Evolutionary conservation across 2,113 vertebrate genomes (phyloP), one percentile per base, ranked within the genome.

Genomic region (Pluvianellus socialis): DNA sequence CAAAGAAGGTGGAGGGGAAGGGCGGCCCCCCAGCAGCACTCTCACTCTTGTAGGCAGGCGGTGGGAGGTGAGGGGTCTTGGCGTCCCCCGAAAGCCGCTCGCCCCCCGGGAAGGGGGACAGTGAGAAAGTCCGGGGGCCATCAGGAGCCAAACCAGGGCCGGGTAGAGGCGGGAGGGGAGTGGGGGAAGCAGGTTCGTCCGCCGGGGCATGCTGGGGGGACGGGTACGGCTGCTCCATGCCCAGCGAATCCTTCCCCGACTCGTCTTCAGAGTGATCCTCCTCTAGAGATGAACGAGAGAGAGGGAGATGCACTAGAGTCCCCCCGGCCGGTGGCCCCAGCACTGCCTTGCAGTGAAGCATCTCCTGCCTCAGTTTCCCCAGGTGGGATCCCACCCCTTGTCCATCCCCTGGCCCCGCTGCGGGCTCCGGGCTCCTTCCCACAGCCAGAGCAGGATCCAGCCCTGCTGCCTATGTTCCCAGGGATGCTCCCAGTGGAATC

Each of bases 11-110:
- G 14, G 99, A 98, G 40, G 99, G 98, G 79, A 99, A 99, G 15
- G 98, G 96, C 19, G 98, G 97, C 16, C 97, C 96, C 52, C 96
- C 58, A 3, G 92, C 22, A 3, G 94, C 40, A 0, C 63, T 94
- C n/a, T 99, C 99, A 28, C 98, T 99, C 97, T 99, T 99, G 95
- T 98, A 99, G 88, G 98, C 42, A 0, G 99, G 98, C 2, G 98
- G 98, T 1, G 98, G 97, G 72, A 99, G 96, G 49, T 98, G 98
- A 9, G 92, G 47, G n/a, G 61, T 16, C 92, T 98, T 99, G 96
- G 99, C 97, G 20, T 99, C 99, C 53, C 96, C 98, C 0, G 98
- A 91, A 58, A 98, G 97, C 68, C 98, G 98, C 72, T 99, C 99
- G 0, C 75, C 92, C 66, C 97, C 94, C 0, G 98, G 98, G 95